phyloP scores from a whole-genome alignment of 2,113 vertebrate species.

The Columba janthina region DNA sequence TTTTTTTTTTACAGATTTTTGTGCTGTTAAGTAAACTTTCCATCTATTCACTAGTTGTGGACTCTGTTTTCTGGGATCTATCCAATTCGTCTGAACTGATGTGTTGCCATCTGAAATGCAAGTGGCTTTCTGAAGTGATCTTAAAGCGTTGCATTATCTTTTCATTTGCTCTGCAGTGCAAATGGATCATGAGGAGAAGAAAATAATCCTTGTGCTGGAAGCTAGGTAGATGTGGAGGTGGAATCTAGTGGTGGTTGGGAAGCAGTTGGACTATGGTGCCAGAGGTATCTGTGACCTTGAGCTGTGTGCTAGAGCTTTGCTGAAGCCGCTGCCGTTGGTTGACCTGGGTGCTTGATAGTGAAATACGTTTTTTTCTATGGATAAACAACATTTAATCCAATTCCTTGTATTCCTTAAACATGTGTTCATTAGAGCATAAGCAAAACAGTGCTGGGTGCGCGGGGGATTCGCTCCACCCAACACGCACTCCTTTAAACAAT shows the following conservation, averaged over 20 bases:
- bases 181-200: not conserved
- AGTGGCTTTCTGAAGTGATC: not conserved
- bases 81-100: not conserved
- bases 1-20: not conserved
- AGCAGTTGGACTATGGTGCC: not conserved
- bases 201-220: not conserved
- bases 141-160: not conserved
- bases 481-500: too few species aligned
- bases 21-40: not conserved
- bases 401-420: too few species aligned
- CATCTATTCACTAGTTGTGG: not conserved
- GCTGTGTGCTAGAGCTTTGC: not conserved
- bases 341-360: not conserved
- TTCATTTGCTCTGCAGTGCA: not conserved
- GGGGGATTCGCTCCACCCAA: too few species aligned
- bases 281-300: not conserved
- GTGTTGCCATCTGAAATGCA: not conserved
- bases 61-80: not conserved
- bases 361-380: too few species aligned
- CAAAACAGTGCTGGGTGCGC: too few species aligned
- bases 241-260: not conserved
- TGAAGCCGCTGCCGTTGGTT: not conserved
- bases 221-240: not conserved
- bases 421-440: too few species aligned
- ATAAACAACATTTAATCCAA: too few species aligned